Base-by-base conservation (phyloP, 2,888 invertebrate genomes). In the Cremastinae sp. region DNA sequence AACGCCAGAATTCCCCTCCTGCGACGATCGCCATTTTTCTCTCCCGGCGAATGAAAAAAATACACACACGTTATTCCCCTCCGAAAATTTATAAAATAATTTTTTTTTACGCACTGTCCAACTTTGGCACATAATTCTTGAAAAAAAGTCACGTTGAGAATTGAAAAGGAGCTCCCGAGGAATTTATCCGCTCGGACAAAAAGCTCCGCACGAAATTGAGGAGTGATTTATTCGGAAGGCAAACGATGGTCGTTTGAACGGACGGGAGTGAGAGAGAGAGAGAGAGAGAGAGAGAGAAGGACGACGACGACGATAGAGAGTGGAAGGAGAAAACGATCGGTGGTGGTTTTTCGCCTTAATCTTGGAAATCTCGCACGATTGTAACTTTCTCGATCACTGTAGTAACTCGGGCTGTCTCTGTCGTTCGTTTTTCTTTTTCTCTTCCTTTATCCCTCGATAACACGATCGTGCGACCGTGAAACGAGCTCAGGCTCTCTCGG, bases 401-500 rank as follows among this genome's bases (percentile, higher is more conserved):
- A 59, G 38, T 12, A 58, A 12, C 41, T 18, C 22, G 14, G n/a
- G 22, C 10, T 38, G 20, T 38, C 36, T 68, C 36, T 49, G 28
- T 14, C n/a, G n/a, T n/a, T n/a, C n/a, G n/a, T n/a, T n/a, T 64
- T 47, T 47, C 41, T n/a, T 12, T 66, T 38, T 53, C 45, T 66
- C 66, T 66, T 53, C 43, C 47, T 58, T 34, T 74, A 68, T 72
- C 72, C 75, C 73, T 82, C 83, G 79, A 84, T 85, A 84, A 84
- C 78, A 77, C 79, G 81, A 80, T 84, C 84, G 83, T 66, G 83
- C 80, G 79, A 84, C 84, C 85, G 81, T 85, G 84, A 84, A 85
- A 85, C 82, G 83, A 85, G 84, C 83, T 85, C 68, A 43, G 20
- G 34, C 62, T 38, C 73, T 77, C 76, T 74, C 78, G 76, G 53